Percentiles rank a stretch among this genome's conserved stretches.
phyloP scores from a whole-genome alignment of 2,797 vertebrate species.

The Tokudaia tokunoshimensis region DNA sequence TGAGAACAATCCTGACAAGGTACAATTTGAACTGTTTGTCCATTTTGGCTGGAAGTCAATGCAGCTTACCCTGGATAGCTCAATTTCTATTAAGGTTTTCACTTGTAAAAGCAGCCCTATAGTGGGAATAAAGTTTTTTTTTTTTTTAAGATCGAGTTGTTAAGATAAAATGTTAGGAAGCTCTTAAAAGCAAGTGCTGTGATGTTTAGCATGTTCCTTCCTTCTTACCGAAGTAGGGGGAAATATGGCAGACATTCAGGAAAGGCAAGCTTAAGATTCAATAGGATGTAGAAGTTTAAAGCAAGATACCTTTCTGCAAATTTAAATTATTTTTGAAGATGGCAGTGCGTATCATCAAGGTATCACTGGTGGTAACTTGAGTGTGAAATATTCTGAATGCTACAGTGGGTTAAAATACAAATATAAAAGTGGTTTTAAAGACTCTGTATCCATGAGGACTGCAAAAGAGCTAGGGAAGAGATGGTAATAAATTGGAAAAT shows the following conservation, averaged over 20 bases:
- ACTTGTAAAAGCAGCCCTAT: slow-evolving; percentile 52
- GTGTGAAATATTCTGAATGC: background rate
- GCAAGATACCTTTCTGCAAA: slow-evolving; percentile 16
- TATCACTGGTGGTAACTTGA: slow-evolving; percentile 24
- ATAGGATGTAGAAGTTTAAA: slow-evolving; percentile 46
- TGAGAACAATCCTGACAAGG: slow-evolving; percentile 64
- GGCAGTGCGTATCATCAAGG: background rate
- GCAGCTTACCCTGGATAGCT: slow-evolving; percentile 65
- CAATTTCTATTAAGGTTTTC: slow-evolving; percentile 77
- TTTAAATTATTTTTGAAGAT: slow-evolving; percentile 68
- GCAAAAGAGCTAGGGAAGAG: background rate
- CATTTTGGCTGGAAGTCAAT: slow-evolving; percentile 77
- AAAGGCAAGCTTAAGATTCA: slow-evolving; percentile 58
- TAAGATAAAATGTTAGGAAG: slow-evolving; percentile 76
- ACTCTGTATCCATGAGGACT: background rate
- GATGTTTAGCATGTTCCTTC: slow-evolving; percentile 62
- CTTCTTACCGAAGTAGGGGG: slow-evolving; percentile 9
- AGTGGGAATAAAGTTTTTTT: slow-evolving; percentile 64
- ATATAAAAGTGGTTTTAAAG: slow-evolving; percentile 42
- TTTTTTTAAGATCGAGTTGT: slow-evolving; percentile 75
- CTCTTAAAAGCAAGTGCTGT: slow-evolving; percentile 69
- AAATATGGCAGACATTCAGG: slow-evolving; percentile 51
- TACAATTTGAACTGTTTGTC: slow-evolving; percentile 76
- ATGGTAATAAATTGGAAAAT: background rate
- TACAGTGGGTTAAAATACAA: background rate